Base-by-base conservation (phyloP, 2,113 vertebrate genomes). In the Acinonyx jubatus region DNA sequence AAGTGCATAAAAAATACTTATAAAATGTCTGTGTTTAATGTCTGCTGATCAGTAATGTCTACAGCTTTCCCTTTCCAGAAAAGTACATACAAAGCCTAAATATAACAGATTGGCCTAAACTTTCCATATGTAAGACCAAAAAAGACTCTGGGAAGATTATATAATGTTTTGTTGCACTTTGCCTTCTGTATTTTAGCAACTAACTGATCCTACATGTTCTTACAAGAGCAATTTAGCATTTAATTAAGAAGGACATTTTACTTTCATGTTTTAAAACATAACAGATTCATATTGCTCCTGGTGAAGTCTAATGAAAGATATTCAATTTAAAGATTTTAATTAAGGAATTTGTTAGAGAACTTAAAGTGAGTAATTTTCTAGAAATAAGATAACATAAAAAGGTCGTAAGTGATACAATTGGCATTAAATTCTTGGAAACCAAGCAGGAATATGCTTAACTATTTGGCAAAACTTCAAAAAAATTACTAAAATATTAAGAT, bases 401-500 rank as follows among this genome's bases (percentile, higher is more conserved):
- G 41, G 27, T 63, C 27, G 55, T 79, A 92, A 81, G 3, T 91
- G 7, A 48, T 80, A 95, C 85, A 94, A 95, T 2, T 68, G 31
- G 68, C 8, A 73, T 86, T 96, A 65, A n/a, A 92, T 92, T 81
- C 11, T 94, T 21, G 69, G 73, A 52, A 95, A 73, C 1, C 2
- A 79, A 65, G 63, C 12, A 71, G 0, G 38, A 12, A 63, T 1
- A 90, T 12, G 78, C 3, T 12, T 98, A 36, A 89, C 45, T 12
- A 93, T 79, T 3, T 79, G 81, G 15, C 13, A 68, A 89, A 89
- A 79, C 73, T 91, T 90, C 81, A 61, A 21, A 93, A 95, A 91
- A 89, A 68, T 94, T 97, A 69, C 96, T 98, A 98, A 93, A 45
- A 81, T 21, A 91, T 87, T 97, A 98, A 97, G 98, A 98, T 92